Conservation (phyloP, 2,797 vertebrate species). For the Acipenser oxyrinchus region DNA sequence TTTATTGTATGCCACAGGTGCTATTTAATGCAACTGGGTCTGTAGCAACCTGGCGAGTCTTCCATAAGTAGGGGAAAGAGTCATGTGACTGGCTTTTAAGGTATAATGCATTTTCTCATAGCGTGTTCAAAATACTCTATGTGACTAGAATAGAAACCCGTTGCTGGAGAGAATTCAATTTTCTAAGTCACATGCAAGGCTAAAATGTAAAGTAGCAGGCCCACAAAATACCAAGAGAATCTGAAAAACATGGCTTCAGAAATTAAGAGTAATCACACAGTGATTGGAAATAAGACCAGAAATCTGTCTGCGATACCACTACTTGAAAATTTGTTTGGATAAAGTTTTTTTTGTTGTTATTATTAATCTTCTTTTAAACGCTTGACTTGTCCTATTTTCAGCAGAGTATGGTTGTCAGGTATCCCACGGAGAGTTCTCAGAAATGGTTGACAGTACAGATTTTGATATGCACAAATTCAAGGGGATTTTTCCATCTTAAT, state of each 20-base stretch:
- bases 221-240: too few relatives aligned
- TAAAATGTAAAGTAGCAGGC: too few relatives aligned
- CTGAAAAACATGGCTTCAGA: background rate
- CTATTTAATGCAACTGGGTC: background rate
- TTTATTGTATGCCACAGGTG: background rate
- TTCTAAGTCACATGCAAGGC: background rate
- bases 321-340: background rate
- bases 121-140: background rate
- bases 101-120: background rate
- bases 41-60: background rate
- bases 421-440: constrained; percentile 12
- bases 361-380: background rate
- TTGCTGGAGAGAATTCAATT: background rate
- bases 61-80: background rate
- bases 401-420: background rate
- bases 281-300: background rate
- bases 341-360: background rate
- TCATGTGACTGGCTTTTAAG: background rate
- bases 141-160: background rate
- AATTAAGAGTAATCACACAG: background rate
- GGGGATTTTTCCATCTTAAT: constrained; percentile 25
- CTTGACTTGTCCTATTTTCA: background rate
- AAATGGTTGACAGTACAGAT: constrained; percentile 20
- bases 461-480: constrained; percentile 24
- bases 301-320: background rate